phyloP scores from a whole-genome alignment of 1,140 invertebrate genomes.

The Panagrolaimus sp. region DNA sequence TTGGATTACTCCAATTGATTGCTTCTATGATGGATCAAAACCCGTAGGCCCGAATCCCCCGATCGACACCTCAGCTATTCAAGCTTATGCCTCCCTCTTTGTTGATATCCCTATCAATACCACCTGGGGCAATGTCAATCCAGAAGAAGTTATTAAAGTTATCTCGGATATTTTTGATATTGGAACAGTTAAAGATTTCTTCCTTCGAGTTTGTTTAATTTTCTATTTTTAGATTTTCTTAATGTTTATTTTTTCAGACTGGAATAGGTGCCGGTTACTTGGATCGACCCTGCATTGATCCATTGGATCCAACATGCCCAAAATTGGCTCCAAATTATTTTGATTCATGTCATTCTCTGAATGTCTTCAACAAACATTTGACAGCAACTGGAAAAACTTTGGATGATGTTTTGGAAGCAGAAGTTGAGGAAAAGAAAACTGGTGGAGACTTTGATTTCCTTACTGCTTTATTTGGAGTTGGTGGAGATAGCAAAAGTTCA shows the following conservation, averaged over 20 bases:
- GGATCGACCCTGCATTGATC: slow-evolving; percentile 89
- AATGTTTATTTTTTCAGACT: slow-evolving; percentile 65
- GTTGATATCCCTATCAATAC: slow-evolving; percentile 23
- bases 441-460: slow-evolving; percentile 19
- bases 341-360: slow-evolving; percentile 29
- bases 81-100: neutral
- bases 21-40: slow-evolving; percentile 96
- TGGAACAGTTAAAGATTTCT: slow-evolving; percentile 39
- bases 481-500: neutral
- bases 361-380: slow-evolving; percentile 21
- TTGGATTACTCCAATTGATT: slow-evolving; percentile 90
- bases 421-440: neutral
- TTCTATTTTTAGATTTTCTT: slow-evolving; percentile 18
- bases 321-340: slow-evolving; percentile 79
- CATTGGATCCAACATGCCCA: slow-evolving; percentile 79
- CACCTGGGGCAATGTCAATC: slow-evolving; percentile 36
- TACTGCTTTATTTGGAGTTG: slow-evolving; percentile 10
- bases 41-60: slow-evolving; percentile 74
- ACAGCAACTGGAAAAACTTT: slow-evolving; percentile 13
- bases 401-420: slow-evolving; percentile 10
- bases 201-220: slow-evolving; percentile 21
- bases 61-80: slow-evolving; percentile 62
- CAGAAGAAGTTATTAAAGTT: slow-evolving; percentile 22
- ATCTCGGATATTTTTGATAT: slow-evolving; percentile 32
- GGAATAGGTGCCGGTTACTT: slow-evolving; percentile 88